phyloP scores from a whole-genome alignment of 2,888 invertebrate genomes.

The Xestoiulus laeticollis region DNA sequence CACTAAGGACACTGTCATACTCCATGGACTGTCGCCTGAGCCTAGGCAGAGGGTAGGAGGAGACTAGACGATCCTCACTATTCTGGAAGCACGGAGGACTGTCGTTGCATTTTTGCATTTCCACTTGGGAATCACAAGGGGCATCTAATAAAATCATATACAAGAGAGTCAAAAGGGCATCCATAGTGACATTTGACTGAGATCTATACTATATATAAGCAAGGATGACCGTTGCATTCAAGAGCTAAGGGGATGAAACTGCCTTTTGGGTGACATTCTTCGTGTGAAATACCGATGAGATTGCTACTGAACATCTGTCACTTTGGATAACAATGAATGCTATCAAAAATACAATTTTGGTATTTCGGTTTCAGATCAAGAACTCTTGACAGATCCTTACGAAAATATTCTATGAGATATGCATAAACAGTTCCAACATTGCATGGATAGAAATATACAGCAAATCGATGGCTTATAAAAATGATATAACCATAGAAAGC shows the following conservation, averaged over 20 bases:
- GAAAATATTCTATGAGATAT: neutral
- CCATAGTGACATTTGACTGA: neutral
- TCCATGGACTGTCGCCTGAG: constrained; percentile 54
- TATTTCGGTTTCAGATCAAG: neutral
- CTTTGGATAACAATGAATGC: neutral
- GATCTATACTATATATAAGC: too few species aligned
- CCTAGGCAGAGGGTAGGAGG: constrained; percentile 50
- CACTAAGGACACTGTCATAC: constrained; percentile 56
- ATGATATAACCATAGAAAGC: too few species aligned
- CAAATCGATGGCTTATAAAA: too few species aligned
- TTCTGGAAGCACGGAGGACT: constrained; percentile 47
- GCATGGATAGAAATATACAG: too few species aligned
- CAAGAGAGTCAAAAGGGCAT: neutral
- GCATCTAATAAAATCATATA: constrained; percentile 39
- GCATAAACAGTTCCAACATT: neutral
- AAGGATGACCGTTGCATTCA: neutral
- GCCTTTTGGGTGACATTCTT: neutral
- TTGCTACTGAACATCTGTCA: neutral
- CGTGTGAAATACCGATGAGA: neutral
- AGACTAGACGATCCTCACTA: constrained; percentile 45
- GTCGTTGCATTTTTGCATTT: constrained; percentile 46
- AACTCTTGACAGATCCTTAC: neutral
- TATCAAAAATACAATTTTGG: neutral
- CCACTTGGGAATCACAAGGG: constrained; percentile 49
- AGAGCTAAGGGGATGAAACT: neutral